Evolutionary conservation across 2,797 vertebrate genomes (phyloP).

Genomic region (Danionella dracula): DNA sequence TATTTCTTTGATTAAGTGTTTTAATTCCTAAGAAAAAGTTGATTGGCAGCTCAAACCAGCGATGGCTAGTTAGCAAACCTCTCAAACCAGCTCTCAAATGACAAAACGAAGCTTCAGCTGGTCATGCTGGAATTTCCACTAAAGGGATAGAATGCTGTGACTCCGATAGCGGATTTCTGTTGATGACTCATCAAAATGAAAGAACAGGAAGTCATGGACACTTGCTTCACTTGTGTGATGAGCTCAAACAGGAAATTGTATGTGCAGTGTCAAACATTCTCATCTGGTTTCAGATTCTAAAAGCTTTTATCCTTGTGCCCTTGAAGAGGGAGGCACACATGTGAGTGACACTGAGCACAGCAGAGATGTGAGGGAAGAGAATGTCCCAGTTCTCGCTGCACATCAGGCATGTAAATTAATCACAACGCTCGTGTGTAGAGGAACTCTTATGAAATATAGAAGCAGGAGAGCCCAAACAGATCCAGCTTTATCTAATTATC

Average conservation of each 20-base stretch:
- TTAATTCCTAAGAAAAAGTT: no score
- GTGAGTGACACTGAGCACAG: neutral
- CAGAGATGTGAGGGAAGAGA: neutral
- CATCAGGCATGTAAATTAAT: neutral
- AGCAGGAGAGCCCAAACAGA: neutral
- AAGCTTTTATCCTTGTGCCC: neutral
- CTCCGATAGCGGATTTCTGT: no score
- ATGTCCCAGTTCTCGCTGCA: neutral
- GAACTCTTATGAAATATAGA: slow-evolving; percentile 1
- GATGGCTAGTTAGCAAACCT: no score
- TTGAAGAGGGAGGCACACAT: neutral
- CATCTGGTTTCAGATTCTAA: neutral
- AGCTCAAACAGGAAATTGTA: neutral
- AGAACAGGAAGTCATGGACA: neutral
- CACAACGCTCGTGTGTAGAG: neutral
- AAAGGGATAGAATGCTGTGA: no score
- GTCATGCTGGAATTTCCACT: no score
- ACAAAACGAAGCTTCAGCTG: no score
- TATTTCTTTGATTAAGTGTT: no score
- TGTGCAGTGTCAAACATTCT: neutral
- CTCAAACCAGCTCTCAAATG: no score
- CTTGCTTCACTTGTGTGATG: neutral
- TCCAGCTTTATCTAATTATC: neutral
- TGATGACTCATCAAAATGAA: neutral
- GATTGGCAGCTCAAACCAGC: no score